A percentile compares a stretch with the other conserved stretches of the same genome.
Evolutionary conservation across 2,113 vertebrate species (phyloP).

Genomic region (Hymenochirus boettgeri): DNA sequence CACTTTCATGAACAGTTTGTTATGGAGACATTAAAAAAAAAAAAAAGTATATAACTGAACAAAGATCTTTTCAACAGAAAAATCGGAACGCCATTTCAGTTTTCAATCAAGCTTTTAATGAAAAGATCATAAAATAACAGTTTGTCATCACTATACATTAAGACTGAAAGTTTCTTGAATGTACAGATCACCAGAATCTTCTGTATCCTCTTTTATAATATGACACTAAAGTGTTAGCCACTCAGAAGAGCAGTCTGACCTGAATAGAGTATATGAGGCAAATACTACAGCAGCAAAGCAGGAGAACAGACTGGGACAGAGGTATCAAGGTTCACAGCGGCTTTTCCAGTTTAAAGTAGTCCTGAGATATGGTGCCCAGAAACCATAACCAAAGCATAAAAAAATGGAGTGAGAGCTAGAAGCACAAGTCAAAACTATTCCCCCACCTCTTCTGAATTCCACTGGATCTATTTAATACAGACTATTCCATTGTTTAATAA

Average conservation of each 20-base stretch:
- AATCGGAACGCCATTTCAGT: too few species aligned
- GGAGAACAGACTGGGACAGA: slow-evolving; percentile 65
- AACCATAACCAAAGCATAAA: slow-evolving; percentile 49
- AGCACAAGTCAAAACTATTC: not conserved
- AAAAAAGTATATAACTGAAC: too few species aligned
- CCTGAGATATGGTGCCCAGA: slow-evolving; percentile 52
- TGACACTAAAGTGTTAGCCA: slow-evolving; percentile 81
- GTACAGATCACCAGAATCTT: slow-evolving; percentile 82
- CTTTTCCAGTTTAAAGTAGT: slow-evolving; percentile 13
- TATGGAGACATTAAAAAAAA: too few species aligned
- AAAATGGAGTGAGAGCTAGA: slow-evolving; percentile 35
- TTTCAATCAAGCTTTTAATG: slow-evolving; percentile 99
- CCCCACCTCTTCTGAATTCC: not conserved
- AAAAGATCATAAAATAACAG: slow-evolving; percentile 99
- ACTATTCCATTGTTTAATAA: too few species aligned
- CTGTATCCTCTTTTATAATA: slow-evolving; percentile 69
- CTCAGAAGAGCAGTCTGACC: slow-evolving; percentile 73
- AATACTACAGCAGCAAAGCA: slow-evolving; percentile 65
- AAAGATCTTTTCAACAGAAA: too few species aligned
- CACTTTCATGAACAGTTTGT: too few species aligned
- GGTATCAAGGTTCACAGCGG: slow-evolving; percentile 26
- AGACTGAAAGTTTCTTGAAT: slow-evolving; percentile 95
- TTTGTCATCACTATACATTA: slow-evolving; percentile 98
- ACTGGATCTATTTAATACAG: too few species aligned
- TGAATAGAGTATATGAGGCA: slow-evolving; percentile 83